Percentiles rank a stretch among this genome's conserved stretches.
phyloP scores from a whole-genome alignment of 2,113 vertebrate species.

The Vanacampus margaritifer region DNA sequence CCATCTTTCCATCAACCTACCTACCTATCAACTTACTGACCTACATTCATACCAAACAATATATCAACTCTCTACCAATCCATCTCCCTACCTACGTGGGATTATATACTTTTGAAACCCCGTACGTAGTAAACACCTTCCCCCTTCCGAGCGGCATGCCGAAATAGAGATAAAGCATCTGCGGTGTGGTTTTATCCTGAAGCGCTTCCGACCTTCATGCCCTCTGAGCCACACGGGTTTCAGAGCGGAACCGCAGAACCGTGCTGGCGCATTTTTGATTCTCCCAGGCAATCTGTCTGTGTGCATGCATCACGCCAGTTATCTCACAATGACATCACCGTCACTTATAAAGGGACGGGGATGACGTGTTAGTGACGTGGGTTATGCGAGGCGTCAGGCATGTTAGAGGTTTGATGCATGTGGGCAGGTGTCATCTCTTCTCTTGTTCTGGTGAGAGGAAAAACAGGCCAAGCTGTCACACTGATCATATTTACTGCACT shows the following conservation, averaged over 20 bases:
- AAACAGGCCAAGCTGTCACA: constrained; percentile 15
- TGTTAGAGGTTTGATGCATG: constrained; percentile 2
- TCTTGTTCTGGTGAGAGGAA: constrained; percentile 1
- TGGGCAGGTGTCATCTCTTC: constrained; percentile 3
- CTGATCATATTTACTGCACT: background rate
- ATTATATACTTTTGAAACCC: background rate
- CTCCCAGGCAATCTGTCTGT: constrained; percentile 6
- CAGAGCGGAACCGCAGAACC: constrained; percentile 15
- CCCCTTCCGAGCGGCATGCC: background rate
- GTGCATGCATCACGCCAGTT: background rate
- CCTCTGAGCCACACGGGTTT: constrained; percentile 17
- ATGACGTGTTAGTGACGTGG: background rate
- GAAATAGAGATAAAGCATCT: constrained; percentile 13
- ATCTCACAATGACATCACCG: constrained; percentile 6
- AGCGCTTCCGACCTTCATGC: constrained; percentile 30
- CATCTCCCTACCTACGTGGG: background rate
- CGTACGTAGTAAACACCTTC: background rate
- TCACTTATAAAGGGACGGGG: background rate
- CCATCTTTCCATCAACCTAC: no score
- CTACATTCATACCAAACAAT: no score
- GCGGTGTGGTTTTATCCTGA: background rate
- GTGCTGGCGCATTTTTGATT: constrained; percentile 22
- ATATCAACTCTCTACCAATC: background rate
- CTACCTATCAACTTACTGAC: no score
- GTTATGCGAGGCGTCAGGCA: background rate